Percentiles rank a stretch among this genome's conserved stretches.
Conservation (phyloP, 2,888 invertebrate species). For the Biston betularia region DNA sequence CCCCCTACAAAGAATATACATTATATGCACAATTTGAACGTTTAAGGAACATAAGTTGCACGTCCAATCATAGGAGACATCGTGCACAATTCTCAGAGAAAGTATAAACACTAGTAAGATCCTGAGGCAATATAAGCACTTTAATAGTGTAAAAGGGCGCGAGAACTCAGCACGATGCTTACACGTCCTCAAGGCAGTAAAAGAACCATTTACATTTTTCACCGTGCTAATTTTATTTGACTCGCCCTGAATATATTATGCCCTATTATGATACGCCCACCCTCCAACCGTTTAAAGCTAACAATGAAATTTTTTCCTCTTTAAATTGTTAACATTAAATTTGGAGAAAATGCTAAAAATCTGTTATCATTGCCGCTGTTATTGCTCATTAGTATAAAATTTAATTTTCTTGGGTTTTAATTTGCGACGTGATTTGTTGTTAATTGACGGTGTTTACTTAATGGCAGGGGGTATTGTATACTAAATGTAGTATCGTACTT, state of each 20-base stretch:
- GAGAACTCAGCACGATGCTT: constrained; percentile 68
- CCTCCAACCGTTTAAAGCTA: constrained; percentile 78
- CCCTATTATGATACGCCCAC: constrained; percentile 79
- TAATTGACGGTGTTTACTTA: constrained; percentile 46
- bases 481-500: background rate
- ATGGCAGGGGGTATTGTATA: constrained; percentile 14
- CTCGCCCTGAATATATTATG: constrained; percentile 85
- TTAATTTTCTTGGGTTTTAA: constrained; percentile 63
- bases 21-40: too few species aligned
- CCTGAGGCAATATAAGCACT: constrained; percentile 44
- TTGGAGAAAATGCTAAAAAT: constrained; percentile 73
- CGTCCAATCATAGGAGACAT: background rate
- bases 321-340: constrained; percentile 81
- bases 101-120: constrained; percentile 14
- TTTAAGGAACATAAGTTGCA: too few species aligned
- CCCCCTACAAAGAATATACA: too few species aligned
- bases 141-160: constrained; percentile 57
- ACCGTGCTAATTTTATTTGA: constrained; percentile 86
- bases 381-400: constrained; percentile 74
- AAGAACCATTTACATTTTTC: constrained; percentile 84
- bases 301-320: constrained; percentile 77
- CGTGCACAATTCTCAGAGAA: background rate
- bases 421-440: constrained; percentile 51
- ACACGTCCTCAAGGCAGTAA: constrained; percentile 80
- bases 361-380: constrained; percentile 73